Base-by-base conservation (phyloP, 2,113 vertebrate species). In the Oreochromis tanganicae region DNA sequence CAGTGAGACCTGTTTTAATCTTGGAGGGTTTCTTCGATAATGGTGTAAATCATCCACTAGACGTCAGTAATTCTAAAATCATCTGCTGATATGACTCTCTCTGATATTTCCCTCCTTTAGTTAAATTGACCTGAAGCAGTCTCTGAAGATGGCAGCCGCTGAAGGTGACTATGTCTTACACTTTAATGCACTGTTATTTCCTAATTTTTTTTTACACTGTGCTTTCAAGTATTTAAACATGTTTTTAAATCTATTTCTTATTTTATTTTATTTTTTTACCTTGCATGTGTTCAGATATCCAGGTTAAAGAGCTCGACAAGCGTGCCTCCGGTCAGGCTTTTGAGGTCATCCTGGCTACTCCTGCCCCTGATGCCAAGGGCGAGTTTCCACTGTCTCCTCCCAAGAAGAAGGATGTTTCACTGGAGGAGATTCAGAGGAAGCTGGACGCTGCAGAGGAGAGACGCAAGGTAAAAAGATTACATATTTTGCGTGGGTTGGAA, bases 351-450 rank as follows among this genome's bases (percentile, higher is more conserved):
- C 96, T 99, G 38, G 97, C 93, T 52, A 96, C 96, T 81, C 96
- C 96, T 41, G 95, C 96, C 4, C 96, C 97, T 81, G 98, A 99
- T 11, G 92, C 96, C 3, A 98, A 97, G 89, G 95, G 95, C 1
- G 98, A 99, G 21, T 98, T 99, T 90, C 98, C 98, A 1, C 96
- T 99, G 57, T 97, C 98, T 38, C 97, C 98, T 55, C 97, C 97
- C 34, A 98, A 98, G 95, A 99, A 99, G 95, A 99, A 98, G 94
- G 98, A 99, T 79, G 96, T 99, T 71, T 99, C 98, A 0, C 87
- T 99, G 96, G 98, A 99, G 86, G 98, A 99, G 95, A 99, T 99
- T 83, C 98, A 99, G 96, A 98, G 97, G 96, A 99, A 99, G 91
- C 85, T 99, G 95, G 98, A 98, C 61, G 98, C 98, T 1, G 98